Evolutionary conservation across 2,888 invertebrate species (phyloP), one percentile per base, ranked within the genome.

Genomic region (Drosophila borealis): DNA sequence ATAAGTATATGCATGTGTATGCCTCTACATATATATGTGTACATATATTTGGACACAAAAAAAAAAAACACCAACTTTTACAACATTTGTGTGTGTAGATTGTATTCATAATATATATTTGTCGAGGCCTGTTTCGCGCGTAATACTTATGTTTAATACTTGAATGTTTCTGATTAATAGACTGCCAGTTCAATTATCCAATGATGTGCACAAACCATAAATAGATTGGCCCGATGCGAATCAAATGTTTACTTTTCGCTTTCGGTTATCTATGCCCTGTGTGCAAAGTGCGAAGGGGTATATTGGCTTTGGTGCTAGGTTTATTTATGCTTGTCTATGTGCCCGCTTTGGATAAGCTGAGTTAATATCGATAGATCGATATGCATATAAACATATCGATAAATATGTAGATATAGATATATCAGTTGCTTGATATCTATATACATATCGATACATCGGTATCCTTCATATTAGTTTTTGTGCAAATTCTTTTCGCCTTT

Each of bases 61-160:
- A 73, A 71, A 67, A 64, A 36, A 70, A 44, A 37, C 11, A 48
- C 25, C 29, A 44, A 44, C 36, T 62, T 54, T 66, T 33, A 54
- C 49, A 57, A 71, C 62, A 50, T 60, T 29, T 49, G 53, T 60
- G 36, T 49, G 56, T 59, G 44, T 54, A 46, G 42, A 59, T 61
- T 57, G 55, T 74, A 57, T 78, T 68, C 42, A 62, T 29, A 29
- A 29, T 29, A 29, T 8, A 29, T 73, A 77, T 46, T 45, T 37
- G 9, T 49, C 13, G 78, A 56, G 59, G 59, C 55, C 78, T 67
- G 73, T 78, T 74, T 67, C 74, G 56, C 45, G 17, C 44, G 44
- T 71, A 69, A 72, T 76, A 71, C 72, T 71, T 70, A 25, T 54
- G 53, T 41, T 39, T 76, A 73, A 73, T 73, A 73, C 73, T 73